Evolutionary conservation across 2,797 vertebrate species (phyloP).

Genomic region (Harpagifer antarcticus): DNA sequence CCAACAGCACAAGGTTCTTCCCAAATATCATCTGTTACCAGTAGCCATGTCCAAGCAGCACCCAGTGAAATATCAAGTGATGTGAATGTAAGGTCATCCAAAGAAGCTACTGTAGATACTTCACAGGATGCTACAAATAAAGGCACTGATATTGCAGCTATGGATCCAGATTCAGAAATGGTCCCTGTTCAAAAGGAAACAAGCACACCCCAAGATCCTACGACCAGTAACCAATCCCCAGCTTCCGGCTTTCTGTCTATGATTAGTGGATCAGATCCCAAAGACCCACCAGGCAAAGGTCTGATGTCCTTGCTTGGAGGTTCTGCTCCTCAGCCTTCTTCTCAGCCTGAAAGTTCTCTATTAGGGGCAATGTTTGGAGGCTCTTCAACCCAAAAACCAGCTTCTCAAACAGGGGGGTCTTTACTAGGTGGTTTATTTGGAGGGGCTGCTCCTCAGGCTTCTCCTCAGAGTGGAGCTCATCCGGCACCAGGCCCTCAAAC

Average conservation of each 20-base stretch:
- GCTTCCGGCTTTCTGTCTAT: slow-evolving; percentile 48
- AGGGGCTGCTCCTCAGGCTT: too few species aligned
- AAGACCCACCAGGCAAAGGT: slow-evolving; percentile 69
- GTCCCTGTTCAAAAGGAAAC: slow-evolving; percentile 40
- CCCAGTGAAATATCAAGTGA: slow-evolving; percentile 48
- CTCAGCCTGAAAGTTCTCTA: slow-evolving; percentile 71
- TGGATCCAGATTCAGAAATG: slow-evolving; percentile 34
- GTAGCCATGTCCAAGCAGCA: slow-evolving; percentile 33
- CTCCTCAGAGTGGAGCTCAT: too few species aligned
- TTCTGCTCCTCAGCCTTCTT: slow-evolving; percentile 71
- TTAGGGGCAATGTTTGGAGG: slow-evolving; percentile 83
- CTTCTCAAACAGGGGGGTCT: slow-evolving; percentile 67
- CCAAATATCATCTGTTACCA: slow-evolving; percentile 47
- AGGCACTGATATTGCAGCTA: slow-evolving; percentile 28
- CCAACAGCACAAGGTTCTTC: slow-evolving; percentile 43
- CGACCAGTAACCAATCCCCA: slow-evolving; percentile 45
- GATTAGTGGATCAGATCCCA: slow-evolving; percentile 54
- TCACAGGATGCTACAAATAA: slow-evolving; percentile 22
- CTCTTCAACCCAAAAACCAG: slow-evolving; percentile 68
- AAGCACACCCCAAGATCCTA: slow-evolving; percentile 31
- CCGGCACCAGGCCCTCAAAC: too few species aligned
- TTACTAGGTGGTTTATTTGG: too few species aligned
- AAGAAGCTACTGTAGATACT: slow-evolving; percentile 21
- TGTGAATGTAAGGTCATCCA: slow-evolving; percentile 12
- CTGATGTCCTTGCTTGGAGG: slow-evolving; percentile 76